Percentiles rank a stretch among this genome's conserved stretches.
phyloP scores from a whole-genome alignment of 2,888 invertebrate genomes.

The Thymelicus lineola region DNA sequence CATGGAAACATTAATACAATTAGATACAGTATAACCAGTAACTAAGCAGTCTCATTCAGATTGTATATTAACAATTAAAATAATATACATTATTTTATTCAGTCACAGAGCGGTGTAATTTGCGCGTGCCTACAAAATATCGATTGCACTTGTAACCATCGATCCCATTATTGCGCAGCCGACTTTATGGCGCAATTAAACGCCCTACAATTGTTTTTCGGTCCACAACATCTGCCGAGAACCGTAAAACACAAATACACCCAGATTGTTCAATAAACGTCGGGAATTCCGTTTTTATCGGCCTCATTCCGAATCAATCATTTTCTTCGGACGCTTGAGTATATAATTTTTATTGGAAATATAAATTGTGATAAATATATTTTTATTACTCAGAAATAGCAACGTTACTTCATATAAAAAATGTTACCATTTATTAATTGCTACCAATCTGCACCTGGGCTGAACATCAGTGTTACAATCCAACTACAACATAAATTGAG shows the following conservation, averaged over 20 bases:
- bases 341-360: constrained; percentile 31
- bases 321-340: constrained; percentile 25
- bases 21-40: too few species aligned
- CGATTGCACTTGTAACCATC: constrained; percentile 19
- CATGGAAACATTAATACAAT: too few species aligned
- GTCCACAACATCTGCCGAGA: constrained; percentile 37
- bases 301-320: constrained; percentile 37
- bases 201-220: constrained; percentile 44
- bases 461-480: too few species aligned
- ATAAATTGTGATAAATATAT: constrained; percentile 14
- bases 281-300: constrained; percentile 38
- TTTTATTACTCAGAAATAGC: neutral
- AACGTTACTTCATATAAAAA: neutral
- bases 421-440: too few species aligned
- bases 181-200: constrained; percentile 45
- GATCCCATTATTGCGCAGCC: constrained; percentile 29
- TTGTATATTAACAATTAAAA: too few species aligned
- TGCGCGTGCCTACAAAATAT: constrained; percentile 12
- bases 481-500: too few species aligned
- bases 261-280: constrained; percentile 40
- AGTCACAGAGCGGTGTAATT: constrained; percentile 27
- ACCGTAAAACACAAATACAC: constrained; percentile 38
- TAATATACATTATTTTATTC: constrained; percentile 8
- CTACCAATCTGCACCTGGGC: too few species aligned
- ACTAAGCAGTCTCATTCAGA: too few species aligned